Base-by-base conservation (phyloP, 2,888 invertebrate species). In the Brenthis hecate region DNA sequence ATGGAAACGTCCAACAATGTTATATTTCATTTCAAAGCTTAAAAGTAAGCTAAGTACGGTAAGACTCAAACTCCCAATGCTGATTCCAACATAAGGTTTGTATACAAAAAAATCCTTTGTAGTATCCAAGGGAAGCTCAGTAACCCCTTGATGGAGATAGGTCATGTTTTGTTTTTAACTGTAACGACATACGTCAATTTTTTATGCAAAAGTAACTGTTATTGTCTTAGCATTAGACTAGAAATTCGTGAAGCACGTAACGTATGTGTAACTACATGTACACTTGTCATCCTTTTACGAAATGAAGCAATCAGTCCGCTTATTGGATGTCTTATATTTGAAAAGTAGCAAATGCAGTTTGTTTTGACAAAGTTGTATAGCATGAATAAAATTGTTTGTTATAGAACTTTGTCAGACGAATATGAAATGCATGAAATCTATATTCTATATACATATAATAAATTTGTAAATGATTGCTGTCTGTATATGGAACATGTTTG, bases 111-210 rank as follows among this genome's bases (percentile, higher is more conserved):
- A 56, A 56, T 63, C 61, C 66, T 63, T 70, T 50, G 57, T 55
- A 48, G 53, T 48, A 13, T 58, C 67, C 70, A 60, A 60, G 60
- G 70, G 54, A 66, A 43, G 66, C 50, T 63, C 48, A 36, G 2
- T 13, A 55, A 56, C 70, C 62, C 73, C 72, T 73, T 73, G 73
- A 73, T 62, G 70, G 63, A 66, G 66, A 73, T 66, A 72, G 68
- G 70, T 70, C 72, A 66, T 72, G 72, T 73, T 73, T 69, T 50
- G 48, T 67, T 67, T 23, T 61, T 67, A 63, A 65, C 32, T 11
- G 8, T 63, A 54, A 56, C 68, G 32, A 68, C 23, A 13, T 16
- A 19, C 60, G 43, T 47, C 13, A 13, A 3, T 36, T 62, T 51
- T 61, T 62, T 19, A 23, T n/a, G 1, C 48, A 6, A 23, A 43